phyloP scores from a whole-genome alignment of 1,140 invertebrate species.

The Papilio helenus region DNA sequence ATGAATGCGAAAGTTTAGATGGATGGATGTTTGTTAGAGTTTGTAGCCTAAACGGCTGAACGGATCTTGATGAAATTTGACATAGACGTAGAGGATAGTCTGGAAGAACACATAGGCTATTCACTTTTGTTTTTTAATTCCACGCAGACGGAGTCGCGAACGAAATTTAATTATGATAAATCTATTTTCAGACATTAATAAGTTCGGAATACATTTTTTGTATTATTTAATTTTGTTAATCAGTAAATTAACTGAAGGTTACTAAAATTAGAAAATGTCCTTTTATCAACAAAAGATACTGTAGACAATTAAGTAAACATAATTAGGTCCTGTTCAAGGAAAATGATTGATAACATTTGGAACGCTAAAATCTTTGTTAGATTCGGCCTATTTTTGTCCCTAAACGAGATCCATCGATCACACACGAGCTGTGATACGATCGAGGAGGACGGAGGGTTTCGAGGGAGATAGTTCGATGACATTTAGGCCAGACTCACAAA shows the following conservation, averaged over 20 bases:
- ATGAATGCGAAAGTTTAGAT: no score
- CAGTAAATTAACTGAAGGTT: no score
- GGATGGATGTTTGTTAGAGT: no score
- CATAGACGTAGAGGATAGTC: no score
- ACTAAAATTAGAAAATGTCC: no score
- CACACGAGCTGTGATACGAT: neutral
- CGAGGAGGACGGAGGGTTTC: neutral
- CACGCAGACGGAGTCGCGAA: no score
- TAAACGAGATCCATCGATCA: conserved; percentile 1
- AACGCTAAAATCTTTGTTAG: neutral
- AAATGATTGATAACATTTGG: neutral
- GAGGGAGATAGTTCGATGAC: conserved; percentile 1
- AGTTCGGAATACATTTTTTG: neutral
- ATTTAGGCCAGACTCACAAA: neutral
- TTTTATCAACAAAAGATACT: no score
- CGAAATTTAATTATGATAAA: neutral
- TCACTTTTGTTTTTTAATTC: no score
- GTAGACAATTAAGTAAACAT: neutral
- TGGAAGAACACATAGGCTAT: no score
- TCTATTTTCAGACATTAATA: neutral
- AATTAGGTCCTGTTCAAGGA: neutral
- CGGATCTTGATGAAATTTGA: no score
- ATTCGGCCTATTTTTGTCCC: neutral
- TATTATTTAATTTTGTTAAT: neutral
- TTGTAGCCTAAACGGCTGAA: no score